Percentiles rank a stretch among this genome's conserved stretches.
phyloP scores from a whole-genome alignment of 37 sponge, comb jelly and placozoan genomes.

The Hexactinellida sp. region DNA sequence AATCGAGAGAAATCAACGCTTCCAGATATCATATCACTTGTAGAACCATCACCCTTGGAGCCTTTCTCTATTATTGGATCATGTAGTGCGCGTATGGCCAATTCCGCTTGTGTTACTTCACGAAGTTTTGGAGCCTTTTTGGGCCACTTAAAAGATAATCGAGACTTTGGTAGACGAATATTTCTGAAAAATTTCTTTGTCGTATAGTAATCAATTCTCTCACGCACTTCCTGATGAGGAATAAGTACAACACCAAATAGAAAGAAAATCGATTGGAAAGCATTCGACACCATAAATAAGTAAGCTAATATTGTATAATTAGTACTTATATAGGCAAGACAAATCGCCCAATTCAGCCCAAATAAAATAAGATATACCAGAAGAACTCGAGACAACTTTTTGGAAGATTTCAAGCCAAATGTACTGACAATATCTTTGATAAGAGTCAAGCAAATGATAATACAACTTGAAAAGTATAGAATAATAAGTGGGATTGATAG shows the following conservation, averaged over 20 bases:
- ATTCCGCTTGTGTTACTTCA: background rate
- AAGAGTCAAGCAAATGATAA: background rate
- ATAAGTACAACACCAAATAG: background rate
- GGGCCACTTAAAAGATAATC: background rate
- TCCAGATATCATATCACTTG: background rate
- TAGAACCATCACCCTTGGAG: background rate
- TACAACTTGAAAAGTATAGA: background rate
- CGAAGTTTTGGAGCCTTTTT: background rate
- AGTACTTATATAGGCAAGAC: background rate
- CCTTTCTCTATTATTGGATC: background rate
- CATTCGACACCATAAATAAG: background rate
- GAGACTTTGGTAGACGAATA: background rate
- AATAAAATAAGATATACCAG: background rate
- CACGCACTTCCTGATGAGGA: background rate
- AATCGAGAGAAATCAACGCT: background rate
- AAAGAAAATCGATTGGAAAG: background rate
- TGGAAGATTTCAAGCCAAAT: slow-evolving; percentile 14
- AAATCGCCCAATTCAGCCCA: background rate
- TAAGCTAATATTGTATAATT: background rate
- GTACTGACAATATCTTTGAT: background rate
- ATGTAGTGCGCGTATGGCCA: background rate
- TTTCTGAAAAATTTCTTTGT: background rate
- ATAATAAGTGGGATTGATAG: background rate
- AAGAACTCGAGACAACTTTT: background rate
- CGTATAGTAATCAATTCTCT: background rate